Base-by-base conservation (phyloP, 1,140 invertebrate species). In the Sarcophaga bullata region DNA sequence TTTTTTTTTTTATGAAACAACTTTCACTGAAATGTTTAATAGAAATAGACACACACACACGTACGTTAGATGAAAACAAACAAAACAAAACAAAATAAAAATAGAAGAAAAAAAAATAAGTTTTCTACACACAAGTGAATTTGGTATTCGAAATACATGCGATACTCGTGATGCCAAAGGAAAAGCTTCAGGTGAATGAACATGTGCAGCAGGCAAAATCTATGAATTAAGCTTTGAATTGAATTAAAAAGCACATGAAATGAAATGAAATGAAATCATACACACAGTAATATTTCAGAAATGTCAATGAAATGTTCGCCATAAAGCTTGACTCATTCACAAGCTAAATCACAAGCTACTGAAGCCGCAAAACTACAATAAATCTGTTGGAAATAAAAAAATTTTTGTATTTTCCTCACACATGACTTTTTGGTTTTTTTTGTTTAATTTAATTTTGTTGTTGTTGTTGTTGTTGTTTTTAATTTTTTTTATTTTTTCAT, bases 11-110 rank as follows among this genome's bases (percentile, higher is more conserved):
- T 68, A 17, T 68, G 8, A 68, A 68, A 68, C 62, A 68, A 68
- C 62, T 68, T 68, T 68, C 62, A 68, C 62, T 68, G 62, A 68
- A 68, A 68, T 19, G 17, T 68, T 68, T 19, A 68, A 19, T 68
- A 52, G 13, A 52, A 37, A 37, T 37, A 1, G 25, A 37, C 1
- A 37, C 4, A 37, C 1, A 37, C 25, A 37, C n/a, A n/a, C n/a
- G n/a, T n/a, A n/a, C n/a, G n/a, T n/a, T n/a, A n/a, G n/a, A n/a
- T n/a, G n/a, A 37, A 37, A 1, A 37, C 25, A 37, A 37, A 37
- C 25, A 37, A 37, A 37, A 37, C 25, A 37, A 37, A 37, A 37
- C 25, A 37, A 37, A 37, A 37, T 4, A 37, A 37, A 1, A n/a
- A n/a, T n/a, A n/a, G n/a, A 37, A 37, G 4, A 37, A 37, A 37